Evolutionary conservation across 2,888 invertebrate genomes (phyloP).

Genomic region (Carcina quercana): DNA sequence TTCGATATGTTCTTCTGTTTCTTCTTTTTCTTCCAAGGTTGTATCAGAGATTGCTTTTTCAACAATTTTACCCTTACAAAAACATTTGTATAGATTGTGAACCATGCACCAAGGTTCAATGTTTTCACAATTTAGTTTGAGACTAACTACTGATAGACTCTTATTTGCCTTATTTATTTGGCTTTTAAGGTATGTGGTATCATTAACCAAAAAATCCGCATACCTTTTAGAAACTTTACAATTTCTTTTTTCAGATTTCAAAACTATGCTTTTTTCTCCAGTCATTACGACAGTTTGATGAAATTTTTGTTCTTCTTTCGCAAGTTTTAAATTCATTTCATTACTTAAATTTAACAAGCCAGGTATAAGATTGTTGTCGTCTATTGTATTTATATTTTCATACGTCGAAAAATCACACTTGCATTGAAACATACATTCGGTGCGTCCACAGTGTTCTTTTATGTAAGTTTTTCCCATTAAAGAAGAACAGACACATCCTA

Average conservation of each 20-base stretch:
- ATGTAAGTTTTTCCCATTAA: constrained; percentile 53
- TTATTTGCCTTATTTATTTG: constrained; percentile 25
- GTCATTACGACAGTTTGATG: constrained; percentile 81
- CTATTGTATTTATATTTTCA: constrained; percentile 33
- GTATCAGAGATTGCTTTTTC: constrained; percentile 14
- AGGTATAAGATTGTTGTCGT: constrained; percentile 34
- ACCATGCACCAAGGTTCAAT: constrained; percentile 79
- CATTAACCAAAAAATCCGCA: constrained; percentile 70
- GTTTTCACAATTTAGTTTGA: constrained; percentile 47
- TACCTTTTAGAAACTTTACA: constrained; percentile 77
- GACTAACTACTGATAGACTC: constrained; percentile 28
- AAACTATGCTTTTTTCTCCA: constrained; percentile 77
- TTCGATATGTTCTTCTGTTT: no score
- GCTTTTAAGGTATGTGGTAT: constrained; percentile 34
- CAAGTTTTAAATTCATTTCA: constrained; percentile 69
- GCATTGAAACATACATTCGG: constrained; percentile 75
- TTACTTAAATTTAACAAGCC: constrained; percentile 58
- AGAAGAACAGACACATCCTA: constrained; percentile 81
- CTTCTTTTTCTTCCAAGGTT: no score
- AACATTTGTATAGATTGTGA: constrained; percentile 79
- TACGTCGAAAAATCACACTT: constrained; percentile 51
- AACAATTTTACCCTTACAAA: constrained; percentile 70
- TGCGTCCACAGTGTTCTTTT: constrained; percentile 76
- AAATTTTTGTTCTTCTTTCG: constrained; percentile 82
- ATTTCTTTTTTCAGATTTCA: constrained; percentile 74